Evolutionary conservation across 2,888 invertebrate genomes (phyloP).

Genomic region (Synanthedon andrenaeformis): DNA sequence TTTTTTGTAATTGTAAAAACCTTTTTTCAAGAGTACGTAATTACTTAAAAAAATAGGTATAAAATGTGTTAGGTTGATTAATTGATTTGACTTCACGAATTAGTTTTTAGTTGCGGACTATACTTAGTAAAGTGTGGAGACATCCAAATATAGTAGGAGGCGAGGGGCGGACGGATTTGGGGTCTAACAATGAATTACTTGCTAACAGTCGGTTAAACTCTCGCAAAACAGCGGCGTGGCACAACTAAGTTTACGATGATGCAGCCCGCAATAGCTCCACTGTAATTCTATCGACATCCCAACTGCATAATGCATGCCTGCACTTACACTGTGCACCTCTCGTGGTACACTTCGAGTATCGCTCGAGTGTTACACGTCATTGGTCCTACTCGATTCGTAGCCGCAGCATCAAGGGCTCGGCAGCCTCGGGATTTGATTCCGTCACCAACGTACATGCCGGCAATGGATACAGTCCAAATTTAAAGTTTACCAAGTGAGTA

Average conservation of each 20-base stretch:
- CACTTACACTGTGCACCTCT: constrained; percentile 45
- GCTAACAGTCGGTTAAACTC: constrained; percentile 26
- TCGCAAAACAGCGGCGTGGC: constrained; percentile 21
- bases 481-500: neutral
- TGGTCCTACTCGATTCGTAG: neutral
- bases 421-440: neutral
- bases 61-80: too few species aligned
- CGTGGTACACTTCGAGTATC: constrained; percentile 20
- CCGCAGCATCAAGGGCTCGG: neutral
- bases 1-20: too few species aligned
- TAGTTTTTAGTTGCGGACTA: too few species aligned
- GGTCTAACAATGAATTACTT: constrained; percentile 3
- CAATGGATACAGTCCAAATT: neutral
- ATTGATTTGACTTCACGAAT: too few species aligned
- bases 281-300: constrained; percentile 40
- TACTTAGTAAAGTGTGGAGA: too few species aligned
- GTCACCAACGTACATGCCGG: neutral
- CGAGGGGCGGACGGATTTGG: too few species aligned
- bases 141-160: too few species aligned
- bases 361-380: constrained; percentile 22
- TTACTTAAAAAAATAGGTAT: too few species aligned
- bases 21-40: too few species aligned
- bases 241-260: constrained; percentile 41
- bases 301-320: constrained; percentile 53
- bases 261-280: constrained; percentile 11